Evolutionary conservation across 2,888 invertebrate species (phyloP).

Genomic region (Caenorhabditis sp.): DNA sequence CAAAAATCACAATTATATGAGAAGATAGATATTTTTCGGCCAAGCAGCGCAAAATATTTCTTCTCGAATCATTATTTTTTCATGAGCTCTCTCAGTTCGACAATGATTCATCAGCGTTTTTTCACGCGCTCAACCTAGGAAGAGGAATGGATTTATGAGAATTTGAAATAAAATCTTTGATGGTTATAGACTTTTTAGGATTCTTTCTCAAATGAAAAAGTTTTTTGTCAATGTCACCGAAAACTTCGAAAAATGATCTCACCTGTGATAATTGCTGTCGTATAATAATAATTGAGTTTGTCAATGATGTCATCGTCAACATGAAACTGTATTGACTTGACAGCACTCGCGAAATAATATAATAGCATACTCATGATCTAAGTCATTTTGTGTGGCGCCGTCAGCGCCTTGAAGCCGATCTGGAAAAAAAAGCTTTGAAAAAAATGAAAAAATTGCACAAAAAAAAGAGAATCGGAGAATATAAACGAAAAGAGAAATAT

Average conservation of each 20-base stretch:
- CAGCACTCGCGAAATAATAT: conserved; percentile 70
- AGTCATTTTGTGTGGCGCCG: conserved; percentile 38
- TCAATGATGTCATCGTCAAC: conserved; percentile 72
- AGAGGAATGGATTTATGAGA: too few species aligned
- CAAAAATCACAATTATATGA: too few species aligned
- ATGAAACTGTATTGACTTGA: conserved; percentile 70
- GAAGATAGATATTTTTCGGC: too few species aligned
- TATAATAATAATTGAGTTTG: conserved; percentile 71
- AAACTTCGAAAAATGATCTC: neutral
- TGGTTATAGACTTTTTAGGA: too few species aligned
- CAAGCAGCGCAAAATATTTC: too few species aligned
- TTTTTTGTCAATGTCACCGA: too few species aligned
- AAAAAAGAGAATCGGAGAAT: conserved; percentile 10
- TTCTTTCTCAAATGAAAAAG: too few species aligned
- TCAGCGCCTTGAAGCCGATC: conserved; percentile 47
- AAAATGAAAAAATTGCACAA: conserved; percentile 3
- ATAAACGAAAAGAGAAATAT: conserved; percentile 12
- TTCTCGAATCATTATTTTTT: too few species aligned
- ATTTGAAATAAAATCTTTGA: too few species aligned
- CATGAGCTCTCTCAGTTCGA: too few species aligned
- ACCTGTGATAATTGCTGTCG: conserved; percentile 71
- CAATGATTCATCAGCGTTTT: too few species aligned
- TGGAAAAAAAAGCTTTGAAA: conserved; percentile 11
- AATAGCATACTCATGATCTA: conserved; percentile 60
- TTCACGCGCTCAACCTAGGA: too few species aligned